Conservation (phyloP, 2,888 invertebrate species). For the Ganaspis brasiliensis region DNA sequence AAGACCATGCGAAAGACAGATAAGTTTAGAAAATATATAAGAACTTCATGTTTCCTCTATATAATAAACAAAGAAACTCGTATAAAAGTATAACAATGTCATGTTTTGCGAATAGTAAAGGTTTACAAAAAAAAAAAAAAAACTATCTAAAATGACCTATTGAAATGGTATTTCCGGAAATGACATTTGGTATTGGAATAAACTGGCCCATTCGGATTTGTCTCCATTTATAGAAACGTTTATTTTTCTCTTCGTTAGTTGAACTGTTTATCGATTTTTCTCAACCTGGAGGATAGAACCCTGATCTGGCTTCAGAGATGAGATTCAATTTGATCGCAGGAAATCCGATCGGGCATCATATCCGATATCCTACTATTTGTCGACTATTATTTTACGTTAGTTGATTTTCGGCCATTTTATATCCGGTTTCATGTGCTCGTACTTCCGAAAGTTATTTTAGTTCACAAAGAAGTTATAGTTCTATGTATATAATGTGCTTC, state of each 20-base stretch:
- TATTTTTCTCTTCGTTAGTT: constrained; percentile 23
- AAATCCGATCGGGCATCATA: constrained; percentile 48
- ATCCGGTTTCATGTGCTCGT: background rate
- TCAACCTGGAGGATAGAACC: constrained; percentile 12
- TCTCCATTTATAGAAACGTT: constrained; percentile 31
- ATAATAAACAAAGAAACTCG: too few species aligned
- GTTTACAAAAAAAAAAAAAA: too few species aligned
- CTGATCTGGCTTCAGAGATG: constrained; percentile 41
- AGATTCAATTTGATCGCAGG: constrained; percentile 55
- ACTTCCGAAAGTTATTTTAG: background rate
- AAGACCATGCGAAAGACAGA: background rate
- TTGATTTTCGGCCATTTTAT: constrained; percentile 26
- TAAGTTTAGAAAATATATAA: too few species aligned
- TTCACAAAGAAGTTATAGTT: background rate
- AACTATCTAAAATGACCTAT: background rate
- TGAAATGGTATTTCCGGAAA: background rate
- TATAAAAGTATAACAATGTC: too few species aligned
- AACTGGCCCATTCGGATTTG: background rate
- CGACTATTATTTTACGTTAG: constrained; percentile 9
- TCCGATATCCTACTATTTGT: constrained; percentile 34
- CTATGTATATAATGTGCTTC: background rate
- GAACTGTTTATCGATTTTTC: constrained; percentile 29
- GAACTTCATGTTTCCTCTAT: too few species aligned
- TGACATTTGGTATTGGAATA: background rate
- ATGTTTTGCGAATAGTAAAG: too few species aligned